Evolutionary conservation across 2,888 invertebrate species (phyloP), one percentile per base, ranked within the genome.

Genomic region (Ptychoptera contaminata): DNA sequence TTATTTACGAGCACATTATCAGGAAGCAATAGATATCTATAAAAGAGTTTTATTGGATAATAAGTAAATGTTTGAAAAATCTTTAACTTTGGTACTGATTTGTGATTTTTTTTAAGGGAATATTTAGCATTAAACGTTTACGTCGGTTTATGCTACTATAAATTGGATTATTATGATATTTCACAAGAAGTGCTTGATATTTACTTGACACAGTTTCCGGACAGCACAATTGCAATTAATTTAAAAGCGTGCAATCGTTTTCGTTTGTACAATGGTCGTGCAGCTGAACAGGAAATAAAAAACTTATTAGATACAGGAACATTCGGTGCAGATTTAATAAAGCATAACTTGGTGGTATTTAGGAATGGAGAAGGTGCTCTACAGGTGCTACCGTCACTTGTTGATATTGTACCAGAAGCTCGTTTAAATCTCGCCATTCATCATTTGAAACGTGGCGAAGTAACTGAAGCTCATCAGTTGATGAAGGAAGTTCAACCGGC

Each of bases 11-110:
- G 86, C 88, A 7, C 97, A 98, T 65, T 98, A 96, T 61, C 94
- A 96, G 61, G 97, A 98, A 63, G 96, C 98, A 39, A 94, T 97
- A 49, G 96, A 97, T 62, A 91, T 97, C 50, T 98, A 98, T 61
- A 98, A 97, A 65, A 76, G 90, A 48, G 75, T 97, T 44, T 70
- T 97, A 11, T 66, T 92, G 16, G 90, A 92, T 55, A 87, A 94
- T 68, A 83, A 92, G 91, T 90, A 63, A 52, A 49, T 52, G 15
- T 43, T 46, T 12, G 36, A 38, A 37, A 39, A 37, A 38, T 30
- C 9, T 35, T 16, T 15, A 23, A 9, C 10, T n/a, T n/a, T n/a
- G n/a, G n/a, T n/a, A n/a, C n/a, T n/a, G n/a, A 41, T 12, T 45
- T 16, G 30, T 35, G 37, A 42, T 45, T 12, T 16, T 47, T 46